These are phyloP conservation scores for Chrysochloris asiatica DNA, from an alignment of 2,113 vertebrate species.

Conservation along the genomic window DNA sequence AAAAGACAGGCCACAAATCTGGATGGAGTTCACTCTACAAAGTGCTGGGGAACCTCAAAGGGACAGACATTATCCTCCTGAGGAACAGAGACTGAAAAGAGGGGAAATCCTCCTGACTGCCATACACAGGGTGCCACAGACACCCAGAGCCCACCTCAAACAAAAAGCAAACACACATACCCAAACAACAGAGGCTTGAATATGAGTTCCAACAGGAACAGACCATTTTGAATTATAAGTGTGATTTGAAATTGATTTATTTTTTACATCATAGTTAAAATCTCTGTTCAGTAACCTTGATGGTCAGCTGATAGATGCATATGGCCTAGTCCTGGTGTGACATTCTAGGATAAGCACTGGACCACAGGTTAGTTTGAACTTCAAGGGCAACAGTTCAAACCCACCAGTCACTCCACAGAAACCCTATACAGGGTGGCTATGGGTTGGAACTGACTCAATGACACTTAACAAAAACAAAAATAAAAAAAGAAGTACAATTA, in stretches of 20 bases:
- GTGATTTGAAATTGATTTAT: too few relatives aligned
- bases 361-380: too few relatives aligned
- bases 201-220: background rate
- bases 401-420: too few relatives aligned
- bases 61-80: background rate
- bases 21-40: background rate
- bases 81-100: background rate
- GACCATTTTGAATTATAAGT: background rate
- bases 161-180: background rate
- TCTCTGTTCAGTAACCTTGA: background rate
- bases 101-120: background rate
- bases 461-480: too few relatives aligned
- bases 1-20: background rate
- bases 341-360: too few relatives aligned
- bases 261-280: background rate
- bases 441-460: too few relatives aligned
- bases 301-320: background rate
- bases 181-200: background rate
- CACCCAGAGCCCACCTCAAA: background rate
- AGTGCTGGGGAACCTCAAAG: background rate
- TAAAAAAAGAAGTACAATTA: too few relatives aligned
- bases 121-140: rapidly evolving
- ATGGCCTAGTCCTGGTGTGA: too few relatives aligned
- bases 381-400: too few relatives aligned
- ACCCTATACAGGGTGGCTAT: too few relatives aligned